Percentiles rank a stretch among this genome's conserved stretches.
Conservation (phyloP, 2,797 vertebrate species). For the Triplophysa yarkandensis region DNA sequence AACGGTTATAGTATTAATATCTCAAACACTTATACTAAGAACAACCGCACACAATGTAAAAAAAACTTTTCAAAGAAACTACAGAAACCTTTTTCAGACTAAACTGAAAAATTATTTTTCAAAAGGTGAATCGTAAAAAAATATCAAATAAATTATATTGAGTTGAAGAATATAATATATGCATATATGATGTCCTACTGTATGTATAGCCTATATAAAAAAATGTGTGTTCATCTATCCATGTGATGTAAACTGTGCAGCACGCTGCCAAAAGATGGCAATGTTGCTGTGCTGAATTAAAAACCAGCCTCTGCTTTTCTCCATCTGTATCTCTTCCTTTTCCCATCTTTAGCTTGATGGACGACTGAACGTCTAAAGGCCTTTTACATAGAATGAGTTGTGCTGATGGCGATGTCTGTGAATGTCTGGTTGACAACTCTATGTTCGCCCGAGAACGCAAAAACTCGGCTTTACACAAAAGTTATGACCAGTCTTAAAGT, state of each 20-base stretch:
- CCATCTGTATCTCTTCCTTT: constrained; percentile 28
- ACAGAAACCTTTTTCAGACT: neutral
- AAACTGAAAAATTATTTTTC: neutral
- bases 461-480: neutral
- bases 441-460: neutral
- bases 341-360: constrained; percentile 15
- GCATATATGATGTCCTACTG: neutral
- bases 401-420: neutral
- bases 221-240: neutral
- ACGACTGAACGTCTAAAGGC: too few species aligned
- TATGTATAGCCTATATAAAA: too few species aligned
- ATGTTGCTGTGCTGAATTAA: constrained; percentile 82
- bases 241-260: constrained; percentile 58
- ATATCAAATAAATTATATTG: neutral
- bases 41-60: too few species aligned
- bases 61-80: too few species aligned
- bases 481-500: neutral
- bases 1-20: too few species aligned
- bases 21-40: too few species aligned
- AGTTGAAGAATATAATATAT: neutral
- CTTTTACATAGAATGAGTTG: neutral
- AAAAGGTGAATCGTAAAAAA: neutral
- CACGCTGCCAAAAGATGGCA: constrained; percentile 82
- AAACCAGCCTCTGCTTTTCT: constrained; percentile 63
- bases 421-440: neutral